Base-by-base conservation (phyloP, 2,888 invertebrate genomes). In the Caenorhabditis auriculariae region DNA sequence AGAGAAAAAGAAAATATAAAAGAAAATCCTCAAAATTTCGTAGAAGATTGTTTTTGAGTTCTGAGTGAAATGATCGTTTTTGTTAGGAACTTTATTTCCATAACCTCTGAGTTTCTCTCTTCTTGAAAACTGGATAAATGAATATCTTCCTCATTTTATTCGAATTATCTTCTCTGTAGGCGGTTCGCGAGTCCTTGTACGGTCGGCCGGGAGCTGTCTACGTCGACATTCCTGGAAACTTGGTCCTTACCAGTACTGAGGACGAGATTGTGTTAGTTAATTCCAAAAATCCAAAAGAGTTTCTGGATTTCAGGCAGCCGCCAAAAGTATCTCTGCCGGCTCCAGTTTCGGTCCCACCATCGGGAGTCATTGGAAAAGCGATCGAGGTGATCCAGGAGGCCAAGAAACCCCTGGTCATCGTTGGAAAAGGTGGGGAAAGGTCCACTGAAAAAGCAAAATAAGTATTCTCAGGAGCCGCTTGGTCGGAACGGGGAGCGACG, bases 121-220 rank as follows among this genome's bases (percentile, higher is more conserved):
- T 9, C 17, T 19, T 19, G 7, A 41, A 17, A 41, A 41, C 7
- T 41, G 9, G 7, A n/a, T 41, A 12, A 12, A 7, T 19, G 7
- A 41, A 12, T n/a, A 41, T 15, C 9, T 15, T 41, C 15, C 9
- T n/a, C n/a, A n/a, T n/a, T 5, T 37, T 46, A 19, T 7, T 6
- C 28, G 32, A 4, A 39, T n/a, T 32, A n/a, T 26, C 17, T 32
- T 28, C 17, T 17, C 60, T 65, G 15, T 66, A 83, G 84, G 94
- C 95, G 0, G 88, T 93, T 2, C 87, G 94, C 17, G 85, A 88
- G 51, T 86, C 91, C 4, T 88, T 88, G 39, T 90, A 88, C 76
- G 95, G 95, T 7, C 87, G 93, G 54, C 93, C 94, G 15, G 95
- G 94, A 29, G 90, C 89, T 2, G 86, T 88, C 7, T 95, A 95